phyloP scores from a whole-genome alignment of 2,888 invertebrate species.

The Silvanus unidentatus region DNA sequence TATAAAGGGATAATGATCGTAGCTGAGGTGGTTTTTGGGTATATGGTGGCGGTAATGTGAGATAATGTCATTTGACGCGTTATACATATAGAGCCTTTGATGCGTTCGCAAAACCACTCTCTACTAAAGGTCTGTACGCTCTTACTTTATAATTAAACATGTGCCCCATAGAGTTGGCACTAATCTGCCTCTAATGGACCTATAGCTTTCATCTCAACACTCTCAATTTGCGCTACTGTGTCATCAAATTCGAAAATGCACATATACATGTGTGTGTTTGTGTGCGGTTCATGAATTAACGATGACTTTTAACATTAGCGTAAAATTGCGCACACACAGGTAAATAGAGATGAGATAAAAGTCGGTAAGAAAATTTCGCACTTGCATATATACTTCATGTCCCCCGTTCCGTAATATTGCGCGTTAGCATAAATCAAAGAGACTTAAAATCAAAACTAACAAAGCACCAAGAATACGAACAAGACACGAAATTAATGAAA shows the following conservation, averaged over 20 bases:
- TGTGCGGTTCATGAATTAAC: not conserved
- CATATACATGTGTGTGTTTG: not conserved
- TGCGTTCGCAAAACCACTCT: conserved; percentile 30
- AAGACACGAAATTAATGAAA: conserved; percentile 46
- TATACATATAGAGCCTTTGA: conserved; percentile 27
- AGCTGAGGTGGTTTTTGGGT: not conserved
- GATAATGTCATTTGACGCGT: conserved; percentile 29
- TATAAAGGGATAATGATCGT: too few relatives aligned
- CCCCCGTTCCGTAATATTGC: too few relatives aligned
- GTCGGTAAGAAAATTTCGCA: too few relatives aligned
- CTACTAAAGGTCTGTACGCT: conserved; percentile 22
- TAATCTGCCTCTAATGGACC: conserved; percentile 40
- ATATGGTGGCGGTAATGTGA: conserved; percentile 21
- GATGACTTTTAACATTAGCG: not conserved
- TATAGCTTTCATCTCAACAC: conserved; percentile 37
- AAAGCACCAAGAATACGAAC: conserved; percentile 38
- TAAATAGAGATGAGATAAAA: too few relatives aligned
- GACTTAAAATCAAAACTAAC: conserved; percentile 27
- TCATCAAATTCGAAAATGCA: conserved; percentile 9
- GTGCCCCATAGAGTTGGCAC: conserved; percentile 28
- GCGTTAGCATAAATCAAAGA: conserved; percentile 1
- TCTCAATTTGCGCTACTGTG: conserved; percentile 32
- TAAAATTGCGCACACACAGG: not conserved
- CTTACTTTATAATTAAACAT: conserved; percentile 41
- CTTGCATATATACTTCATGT: too few relatives aligned